Evolutionary conservation across 2,888 invertebrate genomes (phyloP).

Genomic region (Oegoconia quadripuncta): DNA sequence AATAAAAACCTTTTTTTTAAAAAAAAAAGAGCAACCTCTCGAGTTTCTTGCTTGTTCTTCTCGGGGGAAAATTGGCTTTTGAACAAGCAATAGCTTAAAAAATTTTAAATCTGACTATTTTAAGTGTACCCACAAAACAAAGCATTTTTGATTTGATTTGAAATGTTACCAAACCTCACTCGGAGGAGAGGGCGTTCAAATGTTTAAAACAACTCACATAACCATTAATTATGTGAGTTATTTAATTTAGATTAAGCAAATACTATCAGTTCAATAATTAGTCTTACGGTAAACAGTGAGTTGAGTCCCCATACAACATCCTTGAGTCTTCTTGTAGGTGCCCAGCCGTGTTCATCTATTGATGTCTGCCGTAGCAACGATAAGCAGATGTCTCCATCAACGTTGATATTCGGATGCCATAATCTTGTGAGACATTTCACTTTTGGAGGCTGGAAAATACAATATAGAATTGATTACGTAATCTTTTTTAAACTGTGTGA

Average conservation of each 20-base stretch:
- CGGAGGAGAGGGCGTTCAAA: no score
- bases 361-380: constrained; percentile 94
- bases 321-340: constrained; percentile 93
- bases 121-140: no score
- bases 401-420: constrained; percentile 98
- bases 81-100: no score
- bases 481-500: neutral
- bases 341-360: constrained; percentile 96
- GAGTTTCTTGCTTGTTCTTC: no score
- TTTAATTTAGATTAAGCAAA: neutral
- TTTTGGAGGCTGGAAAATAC: constrained; percentile 87
- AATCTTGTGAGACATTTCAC: constrained; percentile 94
- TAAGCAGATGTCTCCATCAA: constrained; percentile 94
- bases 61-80: no score
- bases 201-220: no score
- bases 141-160: no score
- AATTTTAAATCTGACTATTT: no score
- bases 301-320: constrained; percentile 97
- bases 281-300: constrained; percentile 92
- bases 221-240: neutral
- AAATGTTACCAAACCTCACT: no score
- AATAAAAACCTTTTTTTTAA: no score
- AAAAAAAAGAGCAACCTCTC: no score
- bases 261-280: neutral
- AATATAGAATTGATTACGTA: neutral